Percentiles rank a stretch among this genome's conserved stretches.
These are phyloP conservation scores for Dromaius novaehollandiae DNA, from an alignment of 2,113 vertebrate species.

Conservation along the genomic window DNA sequence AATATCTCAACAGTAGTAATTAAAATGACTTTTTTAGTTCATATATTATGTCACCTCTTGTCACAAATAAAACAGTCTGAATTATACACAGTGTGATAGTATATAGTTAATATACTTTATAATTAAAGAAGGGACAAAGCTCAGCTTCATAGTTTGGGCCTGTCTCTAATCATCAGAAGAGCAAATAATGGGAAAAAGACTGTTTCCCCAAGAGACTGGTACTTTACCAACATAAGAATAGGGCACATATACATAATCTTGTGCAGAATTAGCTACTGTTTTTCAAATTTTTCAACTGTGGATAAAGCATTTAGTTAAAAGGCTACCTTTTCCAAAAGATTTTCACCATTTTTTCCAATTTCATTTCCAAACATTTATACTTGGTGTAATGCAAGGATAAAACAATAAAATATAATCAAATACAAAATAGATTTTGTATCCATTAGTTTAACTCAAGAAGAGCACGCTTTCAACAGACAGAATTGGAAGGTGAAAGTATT, in stretches of 20 bases:
- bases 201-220: not conserved
- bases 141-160: not conserved
- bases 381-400: not conserved
- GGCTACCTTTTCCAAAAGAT: not conserved
- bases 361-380: not conserved
- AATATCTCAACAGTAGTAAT: not conserved
- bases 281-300: not conserved
- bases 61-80: not conserved
- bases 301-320: not conserved
- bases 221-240: not conserved
- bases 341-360: not conserved
- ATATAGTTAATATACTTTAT: not conserved
- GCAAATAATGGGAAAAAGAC: not conserved
- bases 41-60: not conserved
- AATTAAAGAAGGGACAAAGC: not conserved
- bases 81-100: not conserved
- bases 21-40: not conserved
- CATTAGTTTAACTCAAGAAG: not conserved
- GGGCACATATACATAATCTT: not conserved
- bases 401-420: not conserved
- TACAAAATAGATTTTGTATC: not conserved
- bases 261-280: not conserved
- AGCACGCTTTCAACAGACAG: not conserved
- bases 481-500: not conserved
- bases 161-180: not conserved